Percentiles rank a stretch among this genome's conserved stretches.
phyloP scores from a whole-genome alignment of 2,888 invertebrate species.

The Ophion obscuratus region DNA sequence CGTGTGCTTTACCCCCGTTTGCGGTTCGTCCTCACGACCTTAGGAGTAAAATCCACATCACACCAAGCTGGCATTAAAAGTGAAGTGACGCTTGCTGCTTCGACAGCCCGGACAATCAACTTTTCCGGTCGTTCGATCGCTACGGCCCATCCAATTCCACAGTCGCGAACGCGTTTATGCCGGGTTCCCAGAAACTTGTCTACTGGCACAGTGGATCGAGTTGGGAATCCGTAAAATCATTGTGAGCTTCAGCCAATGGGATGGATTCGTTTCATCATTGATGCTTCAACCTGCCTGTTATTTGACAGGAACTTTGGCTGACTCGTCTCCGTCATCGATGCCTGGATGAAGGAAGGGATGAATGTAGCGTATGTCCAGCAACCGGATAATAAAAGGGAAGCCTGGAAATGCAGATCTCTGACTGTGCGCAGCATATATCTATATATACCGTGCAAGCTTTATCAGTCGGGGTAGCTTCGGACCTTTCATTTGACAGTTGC shows the following conservation, averaged over 20 bases:
- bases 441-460: slow-evolving; percentile 18
- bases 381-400: slow-evolving; percentile 18
- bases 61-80: slow-evolving; percentile 14
- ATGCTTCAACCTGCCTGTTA: slow-evolving; percentile 15
- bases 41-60: slow-evolving; percentile 10
- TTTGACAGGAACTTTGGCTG: slow-evolving; percentile 20
- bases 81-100: neutral
- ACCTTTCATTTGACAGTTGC: slow-evolving; percentile 15
- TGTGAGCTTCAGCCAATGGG: neutral
- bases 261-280: slow-evolving; percentile 17
- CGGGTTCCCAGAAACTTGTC: neutral
- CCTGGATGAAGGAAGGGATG: slow-evolving; percentile 39
- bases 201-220: neutral
- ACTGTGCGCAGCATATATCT: neutral
- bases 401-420: slow-evolving; percentile 24
- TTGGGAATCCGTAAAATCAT: neutral
- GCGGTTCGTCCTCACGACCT: neutral
- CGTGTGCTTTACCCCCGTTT: neutral
- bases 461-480: slow-evolving; percentile 10
- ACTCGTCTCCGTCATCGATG: slow-evolving; percentile 26
- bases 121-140: slow-evolving; percentile 4
- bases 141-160: slow-evolving; percentile 9
- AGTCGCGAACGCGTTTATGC: slow-evolving; percentile 8
- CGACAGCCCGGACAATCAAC: slow-evolving; percentile 12
- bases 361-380: neutral